A percentile compares a stretch with the other conserved stretches of the same genome.
Conservation (phyloP, 2,113 vertebrate genomes). For the Trinectes maculatus region DNA sequence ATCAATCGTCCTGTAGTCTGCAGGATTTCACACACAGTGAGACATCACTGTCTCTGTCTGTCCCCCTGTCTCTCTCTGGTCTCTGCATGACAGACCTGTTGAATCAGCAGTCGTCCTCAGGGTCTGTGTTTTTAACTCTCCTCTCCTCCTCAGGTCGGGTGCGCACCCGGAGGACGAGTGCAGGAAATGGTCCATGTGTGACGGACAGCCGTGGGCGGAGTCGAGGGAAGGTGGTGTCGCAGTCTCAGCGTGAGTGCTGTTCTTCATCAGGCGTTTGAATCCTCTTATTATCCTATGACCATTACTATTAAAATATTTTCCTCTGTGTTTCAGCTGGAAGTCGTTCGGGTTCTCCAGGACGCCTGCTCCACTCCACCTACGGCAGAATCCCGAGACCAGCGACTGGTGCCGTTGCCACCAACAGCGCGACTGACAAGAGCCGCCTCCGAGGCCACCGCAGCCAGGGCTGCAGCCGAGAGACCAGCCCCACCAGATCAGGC, state of each 20-base stretch:
- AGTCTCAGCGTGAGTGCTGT: slow-evolving; percentile 92
- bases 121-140: slow-evolving; percentile 49
- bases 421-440: slow-evolving; percentile 80
- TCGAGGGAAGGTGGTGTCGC: slow-evolving; percentile 90
- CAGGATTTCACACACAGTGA: too few species aligned
- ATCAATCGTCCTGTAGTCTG: too few species aligned
- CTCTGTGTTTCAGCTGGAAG: slow-evolving; percentile 86
- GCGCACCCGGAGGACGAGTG: slow-evolving; percentile 81
- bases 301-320: too few species aligned
- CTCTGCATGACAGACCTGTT: slow-evolving; percentile 10
- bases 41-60: not conserved
- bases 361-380: slow-evolving; percentile 87
- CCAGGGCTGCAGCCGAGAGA: slow-evolving; percentile 95
- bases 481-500: slow-evolving; percentile 88
- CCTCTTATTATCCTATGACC: not conserved
- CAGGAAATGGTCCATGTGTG: slow-evolving; percentile 61
- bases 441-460: slow-evolving; percentile 90
- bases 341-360: slow-evolving; percentile 93
- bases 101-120: slow-evolving; percentile 52
- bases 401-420: slow-evolving; percentile 68
- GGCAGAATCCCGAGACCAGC: slow-evolving; percentile 82
- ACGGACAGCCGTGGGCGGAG: slow-evolving; percentile 89
- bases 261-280: not conserved
- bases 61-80: not conserved
- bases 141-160: slow-evolving; percentile 86